Base-by-base conservation (phyloP, 2,888 invertebrate species). In the Chrysolina americana region DNA sequence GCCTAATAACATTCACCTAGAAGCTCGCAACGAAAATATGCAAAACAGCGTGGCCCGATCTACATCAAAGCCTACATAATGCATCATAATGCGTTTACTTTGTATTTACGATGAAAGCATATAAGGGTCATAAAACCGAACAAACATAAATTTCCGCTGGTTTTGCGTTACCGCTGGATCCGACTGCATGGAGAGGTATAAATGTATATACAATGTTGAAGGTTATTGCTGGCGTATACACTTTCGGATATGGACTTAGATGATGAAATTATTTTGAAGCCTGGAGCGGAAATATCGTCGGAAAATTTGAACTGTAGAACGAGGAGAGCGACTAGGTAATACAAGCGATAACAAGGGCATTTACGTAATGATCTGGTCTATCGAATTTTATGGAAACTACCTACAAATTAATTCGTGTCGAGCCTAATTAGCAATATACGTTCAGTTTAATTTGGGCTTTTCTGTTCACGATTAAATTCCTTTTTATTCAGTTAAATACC, bases 61-160 rank as follows among this genome's bases (percentile, higher is more conserved):
- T 13, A 21, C 56, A 8, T 56, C 56, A 56, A 56, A 59, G 36
- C 59, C 28, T 59, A 59, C 59, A 59, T 59, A 59, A 59, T 59
- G 59, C 59, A 59, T 53, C 21, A 53, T 59, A 59, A 36, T 59
- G n/a, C 59, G 23, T 28, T 23, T 50, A 66, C 66, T 48, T 66
- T 66, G 66, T 66, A 66, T 36, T n/a, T n/a, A n/a, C 48, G 66
- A 23, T 66, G 41, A 66, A 41, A 66, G 66, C 66, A 50, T 66
- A 66, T 66, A 19, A 48, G 50, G 66, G 50, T 28, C 36, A 41
- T 66, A 66, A 65, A 65, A 44, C 47, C 19, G 47, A 66, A 66
- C 66, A 50, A 28, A 28, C n/a, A 36, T 28, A 41, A 65, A 48
- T 17, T 66, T 66, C 47, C 2, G 44, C 36, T 48, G 65, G 59